Conservation (phyloP, 2,797 vertebrate species). For the Tolypeutes matacus region DNA sequence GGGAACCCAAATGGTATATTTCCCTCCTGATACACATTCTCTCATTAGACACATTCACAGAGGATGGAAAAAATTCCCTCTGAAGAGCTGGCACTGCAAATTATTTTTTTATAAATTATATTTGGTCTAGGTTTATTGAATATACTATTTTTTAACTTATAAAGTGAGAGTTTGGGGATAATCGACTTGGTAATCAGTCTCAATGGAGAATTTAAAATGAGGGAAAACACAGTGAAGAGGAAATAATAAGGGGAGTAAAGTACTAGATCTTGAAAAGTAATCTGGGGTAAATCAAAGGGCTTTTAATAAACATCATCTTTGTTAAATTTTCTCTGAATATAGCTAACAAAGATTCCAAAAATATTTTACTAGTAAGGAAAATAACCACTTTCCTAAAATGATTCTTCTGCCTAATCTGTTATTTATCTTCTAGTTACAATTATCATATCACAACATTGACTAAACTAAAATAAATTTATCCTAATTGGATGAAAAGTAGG, state of each 20-base stretch:
- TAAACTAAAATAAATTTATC: conserved; percentile 68
- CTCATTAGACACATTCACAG: conserved; percentile 75
- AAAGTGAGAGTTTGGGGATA: conserved; percentile 78
- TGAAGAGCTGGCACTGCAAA: conserved; percentile 71
- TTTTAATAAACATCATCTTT: conserved; percentile 70
- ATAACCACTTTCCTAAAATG: conserved; percentile 48
- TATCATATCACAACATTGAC: conserved; percentile 35
- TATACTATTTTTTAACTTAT: conserved; percentile 68
- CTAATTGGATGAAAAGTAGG: conserved; percentile 35
- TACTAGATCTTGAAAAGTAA: conserved; percentile 74
- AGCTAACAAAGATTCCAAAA: conserved; percentile 57
- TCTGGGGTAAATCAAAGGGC: conserved; percentile 61
- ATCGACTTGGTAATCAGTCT: conserved; percentile 73
- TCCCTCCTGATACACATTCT: conserved; percentile 66
- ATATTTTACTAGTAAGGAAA: conserved; percentile 69
- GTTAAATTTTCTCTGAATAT: conserved; percentile 70
- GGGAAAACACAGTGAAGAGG: conserved; percentile 57
- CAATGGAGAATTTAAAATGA: conserved; percentile 81
- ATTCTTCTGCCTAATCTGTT: conserved; percentile 52
- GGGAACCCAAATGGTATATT: conserved; percentile 69
- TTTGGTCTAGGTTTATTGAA: conserved; percentile 77
- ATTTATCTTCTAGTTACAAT: conserved; percentile 45
- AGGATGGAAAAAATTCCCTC: conserved; percentile 50
- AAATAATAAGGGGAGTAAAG: conserved; percentile 72
- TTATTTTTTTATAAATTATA: conserved; percentile 77